Conservation (phyloP, 2,797 vertebrate species). For the Catamblyrhynchus diadema region DNA sequence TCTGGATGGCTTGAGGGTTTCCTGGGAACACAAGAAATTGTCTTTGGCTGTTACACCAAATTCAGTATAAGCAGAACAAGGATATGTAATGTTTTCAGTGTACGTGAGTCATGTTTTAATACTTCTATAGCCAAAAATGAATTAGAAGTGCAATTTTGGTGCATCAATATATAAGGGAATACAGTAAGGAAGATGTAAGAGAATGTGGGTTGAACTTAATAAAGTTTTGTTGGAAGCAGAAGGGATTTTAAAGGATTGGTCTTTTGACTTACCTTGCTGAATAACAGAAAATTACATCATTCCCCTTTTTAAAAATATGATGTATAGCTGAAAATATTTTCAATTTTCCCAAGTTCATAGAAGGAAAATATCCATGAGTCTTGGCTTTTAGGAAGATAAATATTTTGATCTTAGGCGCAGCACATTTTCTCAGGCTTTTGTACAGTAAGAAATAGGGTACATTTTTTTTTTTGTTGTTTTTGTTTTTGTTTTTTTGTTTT, state of each 20-base stretch:
- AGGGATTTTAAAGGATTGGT: neutral
- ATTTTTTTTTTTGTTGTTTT: neutral
- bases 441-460: neutral
- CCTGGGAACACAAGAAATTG: neutral
- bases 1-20: neutral
- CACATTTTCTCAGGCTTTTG: neutral
- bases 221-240: neutral
- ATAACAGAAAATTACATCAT: neutral
- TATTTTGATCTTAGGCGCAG: neutral
- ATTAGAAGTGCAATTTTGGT: neutral
- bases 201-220: neutral
- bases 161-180: neutral
- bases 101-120: neutral
- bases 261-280: neutral
- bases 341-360: neutral
- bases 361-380: neutral
- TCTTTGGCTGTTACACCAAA: neutral
- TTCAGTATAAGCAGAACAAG: rapidly evolving
- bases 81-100: neutral
- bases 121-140: neutral
- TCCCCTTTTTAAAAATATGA: neutral
- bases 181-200: neutral
- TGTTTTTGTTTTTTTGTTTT: neutral
- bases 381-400: neutral
- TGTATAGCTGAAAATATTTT: neutral